Evolutionary conservation across 2,888 invertebrate genomes (phyloP).

Genomic region (Leistus spinibarbis): DNA sequence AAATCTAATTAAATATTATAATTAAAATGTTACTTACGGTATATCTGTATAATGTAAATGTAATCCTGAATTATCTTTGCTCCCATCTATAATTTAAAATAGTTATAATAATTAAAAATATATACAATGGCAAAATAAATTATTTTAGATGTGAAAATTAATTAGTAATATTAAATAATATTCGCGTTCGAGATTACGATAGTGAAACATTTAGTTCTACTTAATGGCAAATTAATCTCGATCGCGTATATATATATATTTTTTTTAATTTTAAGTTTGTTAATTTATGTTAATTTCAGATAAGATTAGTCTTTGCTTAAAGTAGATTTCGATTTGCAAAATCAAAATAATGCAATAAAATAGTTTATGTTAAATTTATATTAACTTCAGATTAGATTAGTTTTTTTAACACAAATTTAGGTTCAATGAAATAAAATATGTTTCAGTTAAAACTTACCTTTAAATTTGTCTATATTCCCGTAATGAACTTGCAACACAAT

Average conservation of each 20-base stretch:
- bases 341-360: neutral
- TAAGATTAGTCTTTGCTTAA: no score
- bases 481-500: slow-evolving; percentile 95
- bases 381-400: neutral
- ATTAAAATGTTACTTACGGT: slow-evolving; percentile 62
- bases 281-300: no score
- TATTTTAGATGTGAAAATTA: no score
- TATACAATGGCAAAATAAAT: neutral
- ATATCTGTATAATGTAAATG: slow-evolving; percentile 77
- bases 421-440: no score
- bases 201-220: no score
- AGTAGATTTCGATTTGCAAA: no score
- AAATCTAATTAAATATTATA: neutral
- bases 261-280: no score
- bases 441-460: slow-evolving; percentile 55
- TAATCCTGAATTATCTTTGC: slow-evolving; percentile 84
- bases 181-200: no score
- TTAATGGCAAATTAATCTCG: no score
- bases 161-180: no score
- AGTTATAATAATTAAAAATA: slow-evolving; percentile 20
- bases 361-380: no score
- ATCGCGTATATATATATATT: no score
- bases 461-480: slow-evolving; percentile 67
- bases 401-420: neutral
- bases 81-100: slow-evolving; percentile 66